These are phyloP conservation scores for Mormyrops attenuatus DNA, from an alignment of 2,797 vertebrate genomes.

Conservation along the genomic window DNA sequence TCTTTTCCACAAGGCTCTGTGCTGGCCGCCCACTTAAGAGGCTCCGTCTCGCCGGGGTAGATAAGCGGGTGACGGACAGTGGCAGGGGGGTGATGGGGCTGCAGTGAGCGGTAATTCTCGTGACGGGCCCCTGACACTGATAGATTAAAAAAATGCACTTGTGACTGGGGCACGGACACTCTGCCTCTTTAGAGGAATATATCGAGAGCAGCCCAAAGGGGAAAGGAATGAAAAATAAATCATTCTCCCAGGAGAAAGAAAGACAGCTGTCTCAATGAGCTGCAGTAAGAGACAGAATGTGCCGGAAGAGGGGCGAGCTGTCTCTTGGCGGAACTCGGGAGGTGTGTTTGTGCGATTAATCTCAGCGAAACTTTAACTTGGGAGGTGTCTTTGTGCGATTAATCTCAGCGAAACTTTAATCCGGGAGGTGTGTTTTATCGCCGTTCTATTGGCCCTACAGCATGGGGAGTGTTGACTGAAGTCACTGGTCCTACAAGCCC, in stretches of 20 bases:
- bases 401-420: neutral
- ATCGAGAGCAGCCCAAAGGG: constrained; percentile 32
- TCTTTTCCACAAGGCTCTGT: neutral
- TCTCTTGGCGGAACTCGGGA: neutral
- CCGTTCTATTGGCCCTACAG: neutral
- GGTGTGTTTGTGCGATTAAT: neutral
- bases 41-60: constrained; percentile 42
- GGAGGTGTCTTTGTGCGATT: neutral
- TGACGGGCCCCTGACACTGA: constrained; percentile 52
- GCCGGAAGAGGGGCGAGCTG: constrained; percentile 9
- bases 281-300: constrained; percentile 29
- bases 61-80: constrained; percentile 44
- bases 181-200: constrained; percentile 37
- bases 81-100: constrained; percentile 30
- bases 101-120: constrained; percentile 51
- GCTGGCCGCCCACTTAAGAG: constrained; percentile 38
- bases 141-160: constrained; percentile 46
- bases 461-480: neutral
- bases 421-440: neutral
- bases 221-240: constrained; percentile 37
- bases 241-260: constrained; percentile 31
- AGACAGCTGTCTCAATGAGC: constrained; percentile 28
- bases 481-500: neutral
- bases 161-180: constrained; percentile 35
- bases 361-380: neutral